Evolutionary conservation across 2,113 vertebrate species (phyloP).

Genomic region (Meles meles): DNA sequence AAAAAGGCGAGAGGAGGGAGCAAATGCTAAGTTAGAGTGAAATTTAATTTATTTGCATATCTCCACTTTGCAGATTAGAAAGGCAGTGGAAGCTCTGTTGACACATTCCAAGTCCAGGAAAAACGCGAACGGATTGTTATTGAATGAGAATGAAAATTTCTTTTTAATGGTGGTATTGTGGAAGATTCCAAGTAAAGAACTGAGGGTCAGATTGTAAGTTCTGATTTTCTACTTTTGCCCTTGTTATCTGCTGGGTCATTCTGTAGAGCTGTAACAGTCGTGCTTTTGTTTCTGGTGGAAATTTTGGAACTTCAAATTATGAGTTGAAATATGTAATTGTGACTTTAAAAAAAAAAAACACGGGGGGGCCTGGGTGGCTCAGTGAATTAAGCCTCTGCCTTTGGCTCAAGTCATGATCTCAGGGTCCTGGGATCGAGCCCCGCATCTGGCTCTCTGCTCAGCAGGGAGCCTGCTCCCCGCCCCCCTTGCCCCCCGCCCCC

Average conservation of each 20-base stretch:
- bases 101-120: constrained; percentile 82
- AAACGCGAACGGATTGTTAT: constrained; percentile 70
- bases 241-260: not conserved
- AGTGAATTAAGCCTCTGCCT: too few relatives aligned
- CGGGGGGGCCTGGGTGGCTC: too few relatives aligned
- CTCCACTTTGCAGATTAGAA: constrained; percentile 84
- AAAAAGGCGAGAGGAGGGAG: not conserved
- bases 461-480: too few relatives aligned
- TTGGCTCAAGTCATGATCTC: too few relatives aligned
- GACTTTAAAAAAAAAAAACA: not conserved
- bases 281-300: not conserved
- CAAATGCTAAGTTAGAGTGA: not conserved
- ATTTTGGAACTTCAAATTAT: not conserved
- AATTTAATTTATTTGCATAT: not conserved
- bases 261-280: not conserved
- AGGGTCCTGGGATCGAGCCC: too few relatives aligned
- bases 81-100: constrained; percentile 87
- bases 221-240: not conserved
- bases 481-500: too few relatives aligned
- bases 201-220: constrained; percentile 70
- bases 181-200: constrained; percentile 86
- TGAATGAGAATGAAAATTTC: constrained; percentile 84
- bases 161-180: constrained; percentile 90
- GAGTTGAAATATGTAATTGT: not conserved
- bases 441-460: too few relatives aligned